Conservation (phyloP, 2,797 vertebrate species). For the Scomberomorus guttatus region DNA sequence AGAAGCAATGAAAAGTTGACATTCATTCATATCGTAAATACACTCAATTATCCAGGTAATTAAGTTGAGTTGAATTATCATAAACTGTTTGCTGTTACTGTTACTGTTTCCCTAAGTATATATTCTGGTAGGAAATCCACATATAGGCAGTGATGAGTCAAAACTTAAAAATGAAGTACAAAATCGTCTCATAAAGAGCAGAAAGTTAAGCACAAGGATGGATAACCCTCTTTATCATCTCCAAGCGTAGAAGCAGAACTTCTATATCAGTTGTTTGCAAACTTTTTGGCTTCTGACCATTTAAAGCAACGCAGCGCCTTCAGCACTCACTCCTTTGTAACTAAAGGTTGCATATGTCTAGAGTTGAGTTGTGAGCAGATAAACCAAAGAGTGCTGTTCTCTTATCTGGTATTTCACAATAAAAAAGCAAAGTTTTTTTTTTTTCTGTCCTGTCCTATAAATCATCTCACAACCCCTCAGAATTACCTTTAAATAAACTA, state of each 20-base stretch:
- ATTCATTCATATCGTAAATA: not conserved
- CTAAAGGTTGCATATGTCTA: not conserved
- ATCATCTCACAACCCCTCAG: too few species aligned
- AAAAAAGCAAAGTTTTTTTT: not conserved
- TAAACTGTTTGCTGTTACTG: not conserved
- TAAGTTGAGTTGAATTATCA: not conserved
- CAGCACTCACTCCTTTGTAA: too few species aligned
- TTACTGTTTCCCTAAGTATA: too few species aligned
- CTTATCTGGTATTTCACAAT: not conserved
- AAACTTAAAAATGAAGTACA: too few species aligned
- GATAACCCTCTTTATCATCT: too few species aligned
- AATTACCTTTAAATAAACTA: not conserved
- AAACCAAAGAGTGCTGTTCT: too few species aligned
- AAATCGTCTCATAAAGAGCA: too few species aligned
- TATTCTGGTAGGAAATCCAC: not conserved
- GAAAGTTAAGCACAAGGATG: too few species aligned
- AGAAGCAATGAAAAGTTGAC: not conserved
- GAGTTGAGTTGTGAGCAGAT: not conserved
- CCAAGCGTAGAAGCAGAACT: not conserved
- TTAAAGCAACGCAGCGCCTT: not conserved
- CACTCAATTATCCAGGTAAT: not conserved
- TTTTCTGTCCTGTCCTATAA: too few species aligned
- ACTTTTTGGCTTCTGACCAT: not conserved
- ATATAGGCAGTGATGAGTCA: not conserved
- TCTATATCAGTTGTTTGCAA: not conserved